Base-by-base conservation (phyloP, 2,797 vertebrate species). In the Fringilla coelebs region DNA sequence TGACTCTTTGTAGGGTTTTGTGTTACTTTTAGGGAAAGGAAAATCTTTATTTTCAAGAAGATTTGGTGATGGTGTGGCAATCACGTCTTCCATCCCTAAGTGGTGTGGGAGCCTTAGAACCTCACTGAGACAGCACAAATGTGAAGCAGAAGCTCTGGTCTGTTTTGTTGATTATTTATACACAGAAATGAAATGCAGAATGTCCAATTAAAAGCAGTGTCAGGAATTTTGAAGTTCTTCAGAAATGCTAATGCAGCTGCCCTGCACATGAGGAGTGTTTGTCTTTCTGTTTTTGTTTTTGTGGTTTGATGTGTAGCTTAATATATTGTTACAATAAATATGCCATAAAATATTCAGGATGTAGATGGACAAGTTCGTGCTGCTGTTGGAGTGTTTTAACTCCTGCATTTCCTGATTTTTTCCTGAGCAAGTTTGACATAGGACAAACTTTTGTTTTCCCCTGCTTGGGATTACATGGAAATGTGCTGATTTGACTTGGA, bases 241-340 rank as follows among this genome's bases (percentile, higher is more conserved):
- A 74, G 91, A 70, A 76, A 70, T 81, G 92, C 85, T 89, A 92
- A 93, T 93, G 92, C 92, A 96, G 91, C 95, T 95, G 94, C 62
- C 32, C 21, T 73, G 85, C 92, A 96, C 77, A 82, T 93, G 91
- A 93, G 74, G 34, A 52, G 34, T 82, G 4, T 74, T 95, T 93
- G 75, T 71, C 93, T 85, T 66, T 93, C 90, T 96, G 93, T 89
- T 96, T 94, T 96, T 96, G 61, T 94, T 95, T 96, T 91, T 94
- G 96, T 94, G 96, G 94, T 94, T 91, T 80, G 65, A 88, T 70
- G 88, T 93, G 86, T 86, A 94, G 93, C 92, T 95, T 86, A 94
- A 91, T 93, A 76, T 95, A 95, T 78, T 93, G 92, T 93, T 93
- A 74, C 91, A 94, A 96, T 95, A 96, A 96, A 96, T 94, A 91